Conservation (phyloP, 2,113 vertebrate species). For the Alethe castanea region DNA sequence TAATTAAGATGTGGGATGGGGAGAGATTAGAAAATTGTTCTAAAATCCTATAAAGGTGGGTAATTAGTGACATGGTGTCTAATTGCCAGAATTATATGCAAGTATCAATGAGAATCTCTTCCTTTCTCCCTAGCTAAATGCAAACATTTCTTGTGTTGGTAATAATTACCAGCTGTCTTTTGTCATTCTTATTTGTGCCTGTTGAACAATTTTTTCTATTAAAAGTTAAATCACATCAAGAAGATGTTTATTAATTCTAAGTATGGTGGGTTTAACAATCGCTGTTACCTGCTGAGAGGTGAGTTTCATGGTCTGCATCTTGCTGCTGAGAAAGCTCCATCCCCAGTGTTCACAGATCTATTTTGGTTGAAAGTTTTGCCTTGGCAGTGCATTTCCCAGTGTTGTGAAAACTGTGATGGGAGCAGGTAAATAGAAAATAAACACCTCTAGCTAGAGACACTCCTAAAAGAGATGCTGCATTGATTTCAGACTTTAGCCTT, state of each 20-base stretch:
- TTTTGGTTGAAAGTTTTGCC: neutral
- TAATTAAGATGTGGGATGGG: neutral
- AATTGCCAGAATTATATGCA: neutral
- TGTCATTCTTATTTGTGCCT: neutral
- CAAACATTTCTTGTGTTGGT: neutral
- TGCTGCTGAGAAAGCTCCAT: neutral
- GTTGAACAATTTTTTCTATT: neutral
- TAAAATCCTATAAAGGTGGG: neutral
- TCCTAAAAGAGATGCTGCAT: neutral
- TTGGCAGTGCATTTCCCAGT: neutral
- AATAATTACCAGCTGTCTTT: neutral
- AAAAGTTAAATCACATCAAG: neutral
- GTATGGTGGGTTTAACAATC: neutral
- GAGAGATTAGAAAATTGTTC: constrained; percentile 7
- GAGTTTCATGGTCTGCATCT: neutral
- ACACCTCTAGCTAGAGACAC: neutral
- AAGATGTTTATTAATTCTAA: neutral
- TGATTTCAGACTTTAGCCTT: neutral
- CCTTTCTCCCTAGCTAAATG: neutral
- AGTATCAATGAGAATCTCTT: neutral
- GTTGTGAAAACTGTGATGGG: neutral
- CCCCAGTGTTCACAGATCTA: accelerated
- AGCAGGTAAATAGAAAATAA: neutral
- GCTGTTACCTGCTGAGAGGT: neutral
- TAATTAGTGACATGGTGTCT: neutral